Evolutionary conservation across 2,113 vertebrate species (phyloP).

Genomic region (Ellobius talpinus): DNA sequence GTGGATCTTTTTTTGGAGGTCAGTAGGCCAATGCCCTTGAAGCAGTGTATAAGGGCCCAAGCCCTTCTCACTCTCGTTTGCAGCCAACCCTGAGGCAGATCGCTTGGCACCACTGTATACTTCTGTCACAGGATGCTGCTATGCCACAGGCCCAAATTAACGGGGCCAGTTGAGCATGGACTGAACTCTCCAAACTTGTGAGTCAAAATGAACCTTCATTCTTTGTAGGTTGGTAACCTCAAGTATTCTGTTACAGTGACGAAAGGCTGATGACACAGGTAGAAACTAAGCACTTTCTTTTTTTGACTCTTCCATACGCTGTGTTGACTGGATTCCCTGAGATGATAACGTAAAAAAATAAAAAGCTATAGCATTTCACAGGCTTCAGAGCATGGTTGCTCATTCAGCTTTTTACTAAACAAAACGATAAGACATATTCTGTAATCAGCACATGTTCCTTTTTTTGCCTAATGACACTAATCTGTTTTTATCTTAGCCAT

Average conservation of each 20-base stretch:
- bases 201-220: background rate
- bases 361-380: background rate
- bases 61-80: background rate
- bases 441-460: constrained; percentile 59
- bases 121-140: background rate
- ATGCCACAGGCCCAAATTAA: background rate
- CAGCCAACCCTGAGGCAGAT: too few species aligned
- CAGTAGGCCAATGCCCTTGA: background rate
- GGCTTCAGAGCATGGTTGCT: background rate
- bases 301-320: background rate
- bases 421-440: constrained; percentile 65
- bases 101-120: background rate
- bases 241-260: background rate
- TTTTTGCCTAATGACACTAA: constrained; percentile 78
- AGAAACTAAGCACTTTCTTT: background rate
- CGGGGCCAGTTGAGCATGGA: background rate
- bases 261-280: background rate
- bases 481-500: constrained; percentile 79
- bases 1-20: background rate
- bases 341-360: background rate
- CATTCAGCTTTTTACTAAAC: constrained; percentile 64
- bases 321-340: background rate
- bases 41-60: background rate
- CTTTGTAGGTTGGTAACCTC: background rate
- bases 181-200: background rate